Evolutionary conservation across 1,140 invertebrate species (phyloP).

Genomic region (Hycleus phaleratus): DNA sequence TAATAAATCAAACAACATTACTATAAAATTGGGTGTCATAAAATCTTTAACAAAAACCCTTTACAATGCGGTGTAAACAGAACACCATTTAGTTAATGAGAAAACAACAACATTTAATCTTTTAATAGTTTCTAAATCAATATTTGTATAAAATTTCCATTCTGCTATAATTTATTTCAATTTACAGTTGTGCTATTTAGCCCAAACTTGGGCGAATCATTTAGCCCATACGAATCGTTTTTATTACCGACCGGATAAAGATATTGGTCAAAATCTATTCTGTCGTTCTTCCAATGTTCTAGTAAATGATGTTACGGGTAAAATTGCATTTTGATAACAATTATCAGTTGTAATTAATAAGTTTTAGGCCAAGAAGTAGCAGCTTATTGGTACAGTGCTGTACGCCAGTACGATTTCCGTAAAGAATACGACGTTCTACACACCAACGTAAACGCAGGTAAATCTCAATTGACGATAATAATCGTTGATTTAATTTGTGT

Average conservation of each 20-base stretch:
- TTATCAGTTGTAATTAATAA: background rate
- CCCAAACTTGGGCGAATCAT: slow-evolving; percentile 80
- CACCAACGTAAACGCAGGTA: slow-evolving; percentile 71
- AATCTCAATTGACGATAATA: background rate
- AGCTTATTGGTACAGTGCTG: slow-evolving; percentile 79
- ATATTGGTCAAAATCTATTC: slow-evolving; percentile 70
- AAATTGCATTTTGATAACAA: background rate
- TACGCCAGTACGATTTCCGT: slow-evolving; percentile 64
- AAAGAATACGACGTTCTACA: slow-evolving; percentile 64
- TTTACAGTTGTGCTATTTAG: slow-evolving; percentile 65
- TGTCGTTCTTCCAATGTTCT: slow-evolving; percentile 58
- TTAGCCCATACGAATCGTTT: slow-evolving; percentile 70
- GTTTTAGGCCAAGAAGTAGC: slow-evolving; percentile 68
- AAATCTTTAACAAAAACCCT: too few relatives aligned
- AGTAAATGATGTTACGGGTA: slow-evolving; percentile 58
- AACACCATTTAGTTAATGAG: too few relatives aligned
- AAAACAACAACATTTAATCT: too few relatives aligned
- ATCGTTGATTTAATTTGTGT: background rate
- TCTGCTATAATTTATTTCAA: background rate
- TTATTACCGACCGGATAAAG: slow-evolving; percentile 63
- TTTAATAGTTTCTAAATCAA: too few relatives aligned
- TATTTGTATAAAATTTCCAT: too few relatives aligned
- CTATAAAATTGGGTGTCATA: too few relatives aligned
- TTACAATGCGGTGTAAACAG: too few relatives aligned
- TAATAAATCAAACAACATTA: too few relatives aligned